Evolutionary conservation across 2,888 invertebrate species (phyloP), one percentile per base, ranked within the genome.

Genomic region (Agelastica alni): DNA sequence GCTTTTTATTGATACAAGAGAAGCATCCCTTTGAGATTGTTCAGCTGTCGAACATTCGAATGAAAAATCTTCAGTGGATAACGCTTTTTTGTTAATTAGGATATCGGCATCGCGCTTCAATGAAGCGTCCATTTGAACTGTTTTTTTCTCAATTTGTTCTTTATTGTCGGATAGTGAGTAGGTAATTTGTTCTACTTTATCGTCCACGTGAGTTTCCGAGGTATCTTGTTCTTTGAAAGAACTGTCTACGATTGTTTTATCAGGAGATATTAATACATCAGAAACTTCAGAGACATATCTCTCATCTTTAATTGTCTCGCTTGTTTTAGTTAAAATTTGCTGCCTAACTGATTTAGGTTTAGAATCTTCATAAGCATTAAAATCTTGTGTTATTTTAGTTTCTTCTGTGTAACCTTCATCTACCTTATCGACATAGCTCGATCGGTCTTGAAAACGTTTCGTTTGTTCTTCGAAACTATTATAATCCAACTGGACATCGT

Each of bases 401-500:
- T 69, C 68, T 51, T 69, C 63, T 36, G 54, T 62, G 37, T 63
- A 68, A 45, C 66, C 54, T 60, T 74, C 72, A 57, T 72, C 70
- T 20, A 71, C 64, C 57, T 68, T 65, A 52, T 70, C 70, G 26
- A 64, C 65, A 20, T 59, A 62, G 28, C 66, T 67, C 10, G 62
- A 59, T 55, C 61, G 68, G 43, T 70, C 69, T 59, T 73, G 65
- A 32, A 60, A 62, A 17, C 61, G 56, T 57, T 63, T 64, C 1
- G 53, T 56, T 52, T 63, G 62, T 32, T 69, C 67, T 51, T 68
- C 63, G 51, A 66, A 53, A 13, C 48, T 53, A 36, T 66, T 67
- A 37, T 68, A 67, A 10, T 68, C 66, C 20, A 68, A 56, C 76
- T 79, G 56, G 68, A 67, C 72, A 75, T 81, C 67, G 70, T 77